These are phyloP conservation scores for Haliclystus octoradiatus DNA, from an alignment of 30 jellyfish, hydroid and myxozoan species.

Conservation along the genomic window DNA sequence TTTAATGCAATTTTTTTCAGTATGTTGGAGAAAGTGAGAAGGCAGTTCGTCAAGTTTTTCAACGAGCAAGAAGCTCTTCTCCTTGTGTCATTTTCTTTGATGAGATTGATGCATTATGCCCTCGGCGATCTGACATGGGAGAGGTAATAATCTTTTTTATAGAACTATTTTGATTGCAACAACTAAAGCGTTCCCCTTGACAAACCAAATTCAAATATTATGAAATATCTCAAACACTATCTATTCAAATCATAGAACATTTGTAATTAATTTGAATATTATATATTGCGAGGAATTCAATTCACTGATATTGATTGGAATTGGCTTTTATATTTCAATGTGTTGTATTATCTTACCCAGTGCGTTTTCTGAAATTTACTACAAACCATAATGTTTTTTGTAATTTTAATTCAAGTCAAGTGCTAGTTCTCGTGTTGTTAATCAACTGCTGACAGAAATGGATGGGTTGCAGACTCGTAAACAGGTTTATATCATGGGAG, in stretches of 20 bases:
- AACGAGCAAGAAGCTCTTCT: constrained; percentile 88
- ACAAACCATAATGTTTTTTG: no score
- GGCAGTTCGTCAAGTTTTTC: constrained; percentile 96
- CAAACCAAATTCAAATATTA: no score
- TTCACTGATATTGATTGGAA: no score
- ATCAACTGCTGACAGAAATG: constrained; percentile 97
- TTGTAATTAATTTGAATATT: no score
- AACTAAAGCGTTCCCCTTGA: no score
- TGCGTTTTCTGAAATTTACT: no score
- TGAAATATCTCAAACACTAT: no score
- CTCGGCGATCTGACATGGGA: constrained; percentile 72
- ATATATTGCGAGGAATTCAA: no score
- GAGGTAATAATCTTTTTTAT: constrained; percentile 47
- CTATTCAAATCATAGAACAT: no score
- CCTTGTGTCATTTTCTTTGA: constrained; percentile 99
- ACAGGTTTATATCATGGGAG: constrained; percentile 95
- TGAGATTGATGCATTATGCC: constrained; percentile 98
- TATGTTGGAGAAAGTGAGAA: constrained; percentile 99
- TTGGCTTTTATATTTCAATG: no score
- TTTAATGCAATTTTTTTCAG: no score
- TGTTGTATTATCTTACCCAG: no score
- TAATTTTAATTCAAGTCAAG: constrained; percentile 42
- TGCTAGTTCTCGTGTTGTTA: constrained; percentile 95
- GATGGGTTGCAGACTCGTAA: constrained; percentile 91
- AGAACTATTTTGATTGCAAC: background rate